Conservation (phyloP, 2,797 vertebrate genomes). For the Mus minutoides region DNA sequence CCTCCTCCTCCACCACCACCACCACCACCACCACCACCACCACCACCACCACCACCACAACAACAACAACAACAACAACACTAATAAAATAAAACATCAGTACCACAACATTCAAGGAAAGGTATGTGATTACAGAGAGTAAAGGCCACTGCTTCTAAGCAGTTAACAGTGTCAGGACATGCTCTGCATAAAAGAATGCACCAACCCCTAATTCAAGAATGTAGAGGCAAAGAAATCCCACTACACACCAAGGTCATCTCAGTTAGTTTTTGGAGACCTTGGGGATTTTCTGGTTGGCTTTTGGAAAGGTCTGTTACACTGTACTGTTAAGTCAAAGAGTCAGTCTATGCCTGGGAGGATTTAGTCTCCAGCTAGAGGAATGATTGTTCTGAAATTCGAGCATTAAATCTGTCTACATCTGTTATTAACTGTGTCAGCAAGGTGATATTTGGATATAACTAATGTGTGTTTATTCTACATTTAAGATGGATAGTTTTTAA, state of each 20-base stretch:
- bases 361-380: background rate
- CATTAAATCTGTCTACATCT: constrained; percentile 12
- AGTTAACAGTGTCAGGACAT: background rate
- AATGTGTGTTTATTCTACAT: constrained; percentile 1
- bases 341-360: background rate
- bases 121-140: background rate
- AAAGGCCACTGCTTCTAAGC: background rate
- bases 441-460: background rate
- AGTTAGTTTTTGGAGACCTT: background rate
- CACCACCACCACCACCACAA: background rate
- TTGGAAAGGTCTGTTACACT: background rate
- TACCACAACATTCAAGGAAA: background rate
- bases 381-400: constrained; percentile 13
- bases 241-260: background rate
- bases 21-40: background rate
- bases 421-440: background rate
- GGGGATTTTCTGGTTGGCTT: background rate
- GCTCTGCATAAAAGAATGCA: background rate
- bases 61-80: too few relatives aligned
- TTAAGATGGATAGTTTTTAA: background rate
- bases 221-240: background rate
- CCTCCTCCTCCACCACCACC: background rate
- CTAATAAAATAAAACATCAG: background rate
- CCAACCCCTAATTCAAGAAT: background rate
- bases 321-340: background rate